A percentile compares a stretch with the other conserved stretches of the same genome.
Evolutionary conservation across 2,113 vertebrate species (phyloP).

Genomic region (Promerops cafer): DNA sequence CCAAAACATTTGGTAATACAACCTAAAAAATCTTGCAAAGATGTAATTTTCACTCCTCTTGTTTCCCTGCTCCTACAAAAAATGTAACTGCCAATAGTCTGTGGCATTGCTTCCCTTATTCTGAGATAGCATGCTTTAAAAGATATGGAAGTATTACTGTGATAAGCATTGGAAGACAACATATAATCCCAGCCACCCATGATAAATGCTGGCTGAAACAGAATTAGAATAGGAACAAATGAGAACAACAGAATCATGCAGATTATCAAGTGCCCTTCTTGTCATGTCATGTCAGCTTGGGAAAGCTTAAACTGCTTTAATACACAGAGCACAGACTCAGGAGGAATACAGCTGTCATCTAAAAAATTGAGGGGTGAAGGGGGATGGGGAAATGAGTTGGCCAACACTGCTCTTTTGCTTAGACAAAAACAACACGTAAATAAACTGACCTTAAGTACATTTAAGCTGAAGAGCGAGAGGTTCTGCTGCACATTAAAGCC

Average conservation of each 20-base stretch:
- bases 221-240: not conserved
- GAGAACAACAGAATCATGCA: not conserved
- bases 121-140: not conserved
- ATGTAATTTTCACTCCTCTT: not conserved
- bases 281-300: not conserved
- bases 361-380: not conserved
- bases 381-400: not conserved
- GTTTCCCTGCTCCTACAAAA: not conserved
- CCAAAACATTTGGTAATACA: not conserved
- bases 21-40: not conserved
- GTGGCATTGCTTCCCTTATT: not conserved
- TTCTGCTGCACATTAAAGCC: not conserved
- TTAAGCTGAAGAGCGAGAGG: not conserved
- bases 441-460: slow-evolving; percentile 20
- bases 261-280: not conserved
- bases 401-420: not conserved
- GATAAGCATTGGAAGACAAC: not conserved
- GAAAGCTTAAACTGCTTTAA: not conserved
- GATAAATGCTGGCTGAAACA: not conserved
- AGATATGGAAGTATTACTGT: not conserved
- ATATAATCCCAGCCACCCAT: not conserved
- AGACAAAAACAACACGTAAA: not conserved
- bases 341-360: not conserved
- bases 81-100: not conserved
- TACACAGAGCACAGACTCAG: not conserved